Evolutionary conservation across 2,113 vertebrate species (phyloP), one percentile per base, ranked within the genome.

Genomic region (Panurus biarmicus): DNA sequence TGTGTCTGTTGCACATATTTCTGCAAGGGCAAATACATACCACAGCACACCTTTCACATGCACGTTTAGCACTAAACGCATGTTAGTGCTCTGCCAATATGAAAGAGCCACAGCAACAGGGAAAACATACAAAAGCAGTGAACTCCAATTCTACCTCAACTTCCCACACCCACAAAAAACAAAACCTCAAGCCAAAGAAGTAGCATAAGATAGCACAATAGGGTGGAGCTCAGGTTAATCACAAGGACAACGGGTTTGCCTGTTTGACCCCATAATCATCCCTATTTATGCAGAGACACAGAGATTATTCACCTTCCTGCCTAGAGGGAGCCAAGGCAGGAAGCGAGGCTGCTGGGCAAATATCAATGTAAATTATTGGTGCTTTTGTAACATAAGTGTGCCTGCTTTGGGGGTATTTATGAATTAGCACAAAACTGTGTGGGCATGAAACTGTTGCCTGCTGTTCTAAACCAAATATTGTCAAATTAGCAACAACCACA

Each of bases 401-500:
- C 36, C 89, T 82, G 58, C 91, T 92, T 89, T 85, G 62, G 71
- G 70, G 74, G 89, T 54, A 79, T 91, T 96, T 89, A 83, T 60
- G 85, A 94, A 91, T 93, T 76, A 87, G 67, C 64, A 92, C 15
- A 45, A 89, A 84, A 64, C 29, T 29, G 10, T 56, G 42, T 11
- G 40, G 51, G 47, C 47, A 72, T 13, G 71, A 42, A 90, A 90
- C 62, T 74, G 61, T 62, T 1, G 20, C 58, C 58, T 92, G 65
- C 78, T 89, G 62, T 90, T 93, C 86, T 75, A 90, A 95, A 66
- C 85, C 85, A 96, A 97, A 97, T 74, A 91, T 60, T 86, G 65
- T 94, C 67, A 95, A 95, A 95, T 95, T 96, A 93, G 87, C 60
- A 96, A 74, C 79, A 90, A 94, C 95, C 96, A 92, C 96, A 77